phyloP scores from a whole-genome alignment of 2,113 vertebrate genomes.

The Hydrolagus affinis region DNA sequence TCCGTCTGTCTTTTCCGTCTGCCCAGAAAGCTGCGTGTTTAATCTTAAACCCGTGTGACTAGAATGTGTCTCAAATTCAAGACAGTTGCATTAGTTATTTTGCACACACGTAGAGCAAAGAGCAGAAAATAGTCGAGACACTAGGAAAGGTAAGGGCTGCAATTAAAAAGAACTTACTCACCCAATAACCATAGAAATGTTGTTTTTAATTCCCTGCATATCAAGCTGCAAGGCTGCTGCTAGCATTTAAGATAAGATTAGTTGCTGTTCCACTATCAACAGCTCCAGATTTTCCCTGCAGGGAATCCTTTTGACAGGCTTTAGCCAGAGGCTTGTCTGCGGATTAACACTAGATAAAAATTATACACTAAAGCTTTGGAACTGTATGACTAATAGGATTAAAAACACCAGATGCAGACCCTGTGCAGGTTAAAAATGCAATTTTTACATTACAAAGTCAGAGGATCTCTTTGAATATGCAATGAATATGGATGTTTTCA shows the following conservation, averaged over 20 bases:
- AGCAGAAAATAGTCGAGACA: not conserved
- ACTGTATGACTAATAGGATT: constrained; percentile 84
- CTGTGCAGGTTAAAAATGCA: constrained; percentile 83
- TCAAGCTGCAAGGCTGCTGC: constrained; percentile 72
- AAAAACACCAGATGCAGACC: constrained; percentile 81
- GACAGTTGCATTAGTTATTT: not conserved
- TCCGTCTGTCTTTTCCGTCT: not conserved
- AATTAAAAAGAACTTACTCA: constrained; percentile 38
- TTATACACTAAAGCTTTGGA: constrained; percentile 85
- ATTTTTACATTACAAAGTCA: constrained; percentile 88
- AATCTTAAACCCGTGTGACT: not conserved
- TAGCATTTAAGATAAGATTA: constrained; percentile 84
- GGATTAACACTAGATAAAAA: constrained; percentile 82
- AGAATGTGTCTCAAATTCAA: not conserved
- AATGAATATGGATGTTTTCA: constrained; percentile 90
- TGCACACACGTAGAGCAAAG: not conserved
- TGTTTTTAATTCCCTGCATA: constrained; percentile 75
- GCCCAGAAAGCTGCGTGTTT: not conserved
- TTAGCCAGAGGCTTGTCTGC: constrained; percentile 73
- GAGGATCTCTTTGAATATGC: constrained; percentile 83
- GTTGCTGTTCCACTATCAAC: constrained; percentile 71
- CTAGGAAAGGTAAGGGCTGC: not conserved
- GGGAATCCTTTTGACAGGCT: constrained; percentile 77
- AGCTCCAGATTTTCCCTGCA: constrained; percentile 77
- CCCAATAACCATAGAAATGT: constrained; percentile 64